Evolutionary conservation across 2,113 vertebrate genomes (phyloP).

Genomic region (Sapajus apella): DNA sequence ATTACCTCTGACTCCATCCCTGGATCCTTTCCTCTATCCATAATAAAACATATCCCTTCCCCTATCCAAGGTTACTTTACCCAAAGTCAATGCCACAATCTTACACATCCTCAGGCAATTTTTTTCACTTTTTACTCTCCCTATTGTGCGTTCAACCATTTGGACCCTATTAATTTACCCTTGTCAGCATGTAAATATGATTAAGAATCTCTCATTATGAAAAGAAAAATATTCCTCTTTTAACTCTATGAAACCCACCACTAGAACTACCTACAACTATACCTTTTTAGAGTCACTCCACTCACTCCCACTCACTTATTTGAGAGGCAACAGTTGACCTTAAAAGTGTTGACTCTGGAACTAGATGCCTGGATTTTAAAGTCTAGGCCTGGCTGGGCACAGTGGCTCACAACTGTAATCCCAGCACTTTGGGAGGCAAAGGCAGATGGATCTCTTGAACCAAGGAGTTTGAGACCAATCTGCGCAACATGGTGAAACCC

Average conservation of each 20-base stretch:
- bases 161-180: not conserved
- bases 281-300: not conserved
- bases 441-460: too few species aligned
- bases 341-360: not conserved
- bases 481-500: too few species aligned
- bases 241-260: not conserved
- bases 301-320: not conserved
- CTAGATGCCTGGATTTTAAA: not conserved
- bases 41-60: not conserved
- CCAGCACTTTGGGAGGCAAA: too few species aligned
- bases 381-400: not conserved
- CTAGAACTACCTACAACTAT: not conserved
- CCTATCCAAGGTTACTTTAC: not conserved
- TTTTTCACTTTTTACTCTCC: not conserved
- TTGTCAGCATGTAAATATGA: not conserved
- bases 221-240: not conserved
- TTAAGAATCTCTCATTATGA: not conserved
- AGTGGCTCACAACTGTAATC: too few species aligned
- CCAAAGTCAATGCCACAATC: not conserved
- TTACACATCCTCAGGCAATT: not conserved
- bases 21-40: not conserved
- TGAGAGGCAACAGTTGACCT: not conserved
- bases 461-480: too few species aligned
- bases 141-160: not conserved
- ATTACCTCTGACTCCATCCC: not conserved